Evolutionary conservation across 2,797 vertebrate species (phyloP).

Genomic region (Tenualosa ilisha): DNA sequence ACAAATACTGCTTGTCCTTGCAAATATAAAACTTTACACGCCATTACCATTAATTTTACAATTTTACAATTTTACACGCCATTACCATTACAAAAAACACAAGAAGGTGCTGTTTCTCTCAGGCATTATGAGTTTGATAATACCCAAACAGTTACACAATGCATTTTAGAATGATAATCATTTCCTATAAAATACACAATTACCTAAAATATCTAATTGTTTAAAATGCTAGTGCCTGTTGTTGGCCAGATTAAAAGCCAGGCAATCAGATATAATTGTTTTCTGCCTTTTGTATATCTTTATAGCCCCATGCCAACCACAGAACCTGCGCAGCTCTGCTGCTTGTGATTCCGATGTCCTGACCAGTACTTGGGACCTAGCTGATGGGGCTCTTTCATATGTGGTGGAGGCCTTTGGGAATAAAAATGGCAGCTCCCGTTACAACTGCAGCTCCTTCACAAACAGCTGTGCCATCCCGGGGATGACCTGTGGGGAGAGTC

Average conservation of each 20-base stretch:
- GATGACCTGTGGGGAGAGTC: slow-evolving; percentile 71
- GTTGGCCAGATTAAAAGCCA: too few species aligned
- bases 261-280: not conserved
- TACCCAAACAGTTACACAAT: not conserved
- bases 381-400: slow-evolving; percentile 70
- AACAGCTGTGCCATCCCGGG: slow-evolving; percentile 71
- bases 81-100: not conserved
- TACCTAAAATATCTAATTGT: not conserved
- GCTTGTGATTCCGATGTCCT: slow-evolving; percentile 63
- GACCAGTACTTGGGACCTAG: slow-evolving; percentile 71
- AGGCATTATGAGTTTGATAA: not conserved
- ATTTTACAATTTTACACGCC: not conserved
- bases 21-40: not conserved
- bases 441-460: slow-evolving; percentile 70
- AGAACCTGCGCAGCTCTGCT: slow-evolving; percentile 62
- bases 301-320: slow-evolving; percentile 69
- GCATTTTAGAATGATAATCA: not conserved
- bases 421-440: slow-evolving; percentile 45
- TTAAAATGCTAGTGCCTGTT: not conserved
- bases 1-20: not conserved
- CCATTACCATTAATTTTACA: not conserved
- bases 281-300: not conserved
- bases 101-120: not conserved
- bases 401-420: slow-evolving; percentile 70
- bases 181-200: not conserved